phyloP scores from a whole-genome alignment of 2,113 vertebrate species.

The Myotis davidii region DNA sequence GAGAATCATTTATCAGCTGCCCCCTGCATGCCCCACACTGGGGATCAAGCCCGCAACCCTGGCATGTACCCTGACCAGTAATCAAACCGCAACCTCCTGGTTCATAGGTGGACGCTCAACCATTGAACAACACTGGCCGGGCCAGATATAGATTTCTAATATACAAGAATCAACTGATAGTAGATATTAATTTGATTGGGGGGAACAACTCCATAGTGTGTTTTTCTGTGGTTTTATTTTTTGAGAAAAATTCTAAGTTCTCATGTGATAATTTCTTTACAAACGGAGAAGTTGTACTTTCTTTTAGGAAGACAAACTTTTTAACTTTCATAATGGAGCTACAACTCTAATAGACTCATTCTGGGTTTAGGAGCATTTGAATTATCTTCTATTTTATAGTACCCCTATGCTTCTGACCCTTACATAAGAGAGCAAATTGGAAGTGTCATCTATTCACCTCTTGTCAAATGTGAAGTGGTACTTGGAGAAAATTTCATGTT shows the following conservation, averaged over 20 bases:
- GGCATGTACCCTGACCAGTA: too few relatives aligned
- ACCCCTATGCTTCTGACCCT: neutral
- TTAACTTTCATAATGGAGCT: neutral
- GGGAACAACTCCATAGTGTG: neutral
- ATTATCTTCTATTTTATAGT: neutral
- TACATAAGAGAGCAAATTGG: neutral
- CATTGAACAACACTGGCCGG: too few relatives aligned
- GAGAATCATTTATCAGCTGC: too few relatives aligned
- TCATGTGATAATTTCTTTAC: neutral
- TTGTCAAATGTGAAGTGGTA: neutral
- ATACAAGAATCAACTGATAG: neutral
- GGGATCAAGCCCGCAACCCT: too few relatives aligned
- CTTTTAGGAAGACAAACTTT: neutral
- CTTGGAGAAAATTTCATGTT: neutral
- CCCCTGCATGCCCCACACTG: too few relatives aligned
- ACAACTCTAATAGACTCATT: neutral
- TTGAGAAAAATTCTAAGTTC: neutral
- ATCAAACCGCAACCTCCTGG: too few relatives aligned
- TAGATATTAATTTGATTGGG: neutral
- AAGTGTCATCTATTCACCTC: neutral
- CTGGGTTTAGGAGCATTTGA: neutral
- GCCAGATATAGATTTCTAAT: neutral
- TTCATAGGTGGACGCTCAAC: too few relatives aligned
- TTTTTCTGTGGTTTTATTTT: neutral
- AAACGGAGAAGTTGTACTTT: neutral